Percentiles rank a stretch among this genome's conserved stretches.
These are phyloP conservation scores for Apis mellifera DNA, from an alignment of 1,140 invertebrate genomes.

Conservation along the genomic window Amel_HAv3.1 CM009931.2:9702001-9702500, in stretches of 20 bases:
- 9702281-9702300: not conserved
- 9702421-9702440: too few species aligned
- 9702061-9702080: conserved; percentile 56
- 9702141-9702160: conserved; percentile 2
- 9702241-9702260: not conserved
- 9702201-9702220: not conserved
- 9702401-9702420: too few species aligned
- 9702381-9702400: too few species aligned
- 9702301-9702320: too few species aligned
- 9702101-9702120: conserved; percentile 22
- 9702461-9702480: too few species aligned
- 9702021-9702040: conserved; percentile 63
- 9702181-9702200: not conserved
- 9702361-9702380: too few species aligned
- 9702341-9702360: too few species aligned
- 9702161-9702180: not conserved
- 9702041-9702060: conserved; percentile 66
- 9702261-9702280: not conserved
- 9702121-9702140: not conserved
- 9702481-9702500: too few species aligned
- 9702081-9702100: conserved; percentile 13
- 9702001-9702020: conserved; percentile 57
- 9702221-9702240: not conserved
- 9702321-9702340: too few species aligned
- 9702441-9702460: too few species aligned